Base-by-base conservation (phyloP, 2,797 vertebrate genomes). In the Cephalopachus bancanus region DNA sequence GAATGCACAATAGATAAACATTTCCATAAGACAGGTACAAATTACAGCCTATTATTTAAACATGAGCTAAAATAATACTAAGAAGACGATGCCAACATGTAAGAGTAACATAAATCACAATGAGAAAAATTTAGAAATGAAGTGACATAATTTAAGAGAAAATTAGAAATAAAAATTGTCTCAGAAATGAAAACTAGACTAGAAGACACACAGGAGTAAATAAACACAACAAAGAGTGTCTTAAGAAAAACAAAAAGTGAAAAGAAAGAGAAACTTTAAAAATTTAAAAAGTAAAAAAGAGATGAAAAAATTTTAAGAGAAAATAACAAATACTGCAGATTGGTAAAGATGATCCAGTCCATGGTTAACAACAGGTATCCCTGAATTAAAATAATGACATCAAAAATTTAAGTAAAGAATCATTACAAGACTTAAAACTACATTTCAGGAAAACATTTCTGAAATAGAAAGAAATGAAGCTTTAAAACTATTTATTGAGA, bases 341-440 rank as follows among this genome's bases (percentile, higher is more conserved):
- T 30, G 60, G 1, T 83, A 20, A 49, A 12, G 80, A 30, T 4
- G 6, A 19, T 17, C 59, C 15, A 1, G 10, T 19, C 7, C 44
- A 44, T 44, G 6, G 28, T 3, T 1, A 16, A 4, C 4, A 49
- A 20, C 0, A 19, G 26, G 80, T 11, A 17, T 3, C 59, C 57
- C 16, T 2, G 26, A 83, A 20, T 22, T 22, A 57, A 59, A 57
- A 22, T 5, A 20, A 7, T 7, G 28, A 30, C 17, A 51, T 22
- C 60, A 62, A 62, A 7, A 33, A 26, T 0, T 44, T 49, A 24
- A 28, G 53, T 12, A 33, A 57, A 33, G 51, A 59, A 22, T 14
- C 24, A 5, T 64, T 49, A 8, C 0, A 11, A 11, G 30, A 30
- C 26, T 64, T 3, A 64, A 83, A 64, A 64, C 80, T 0, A 4